These are phyloP conservation scores for Pachypanchax playfairii DNA, from an alignment of 2,113 vertebrate species.

Conservation along the genomic window DNA sequence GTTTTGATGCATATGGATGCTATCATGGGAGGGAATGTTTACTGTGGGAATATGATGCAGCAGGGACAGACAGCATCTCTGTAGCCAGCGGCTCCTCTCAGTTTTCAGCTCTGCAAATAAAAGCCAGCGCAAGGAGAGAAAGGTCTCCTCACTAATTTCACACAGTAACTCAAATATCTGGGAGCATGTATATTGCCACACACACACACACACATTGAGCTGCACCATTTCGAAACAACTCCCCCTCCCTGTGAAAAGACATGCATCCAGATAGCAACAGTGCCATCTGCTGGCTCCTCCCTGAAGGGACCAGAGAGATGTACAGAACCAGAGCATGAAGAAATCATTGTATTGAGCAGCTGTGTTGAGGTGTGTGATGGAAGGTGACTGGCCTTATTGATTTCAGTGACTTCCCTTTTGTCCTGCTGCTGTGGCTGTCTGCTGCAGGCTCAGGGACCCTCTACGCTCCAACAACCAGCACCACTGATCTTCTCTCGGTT, in stretches of 20 bases:
- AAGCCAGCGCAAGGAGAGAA: slow-evolving; percentile 11
- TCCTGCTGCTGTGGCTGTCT: slow-evolving; percentile 6
- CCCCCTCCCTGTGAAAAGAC: neutral
- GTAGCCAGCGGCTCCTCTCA: slow-evolving; percentile 21
- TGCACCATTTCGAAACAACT: neutral
- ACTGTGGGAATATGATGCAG: slow-evolving; percentile 13
- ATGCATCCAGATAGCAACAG: slow-evolving; percentile 53
- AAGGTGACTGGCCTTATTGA: slow-evolving; percentile 30
- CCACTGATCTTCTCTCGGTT: slow-evolving; percentile 42
- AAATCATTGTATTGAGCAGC: slow-evolving; percentile 7
- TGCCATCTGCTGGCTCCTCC: slow-evolving; percentile 60
- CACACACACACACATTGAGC: slow-evolving; percentile 1
- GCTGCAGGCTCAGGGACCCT: slow-evolving; percentile 13
- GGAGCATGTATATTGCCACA: neutral
- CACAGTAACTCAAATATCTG: slow-evolving; percentile 11
- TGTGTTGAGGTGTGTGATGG: slow-evolving; percentile 18
- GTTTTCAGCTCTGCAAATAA: slow-evolving; percentile 17
- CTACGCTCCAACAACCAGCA: slow-evolving; percentile 33
- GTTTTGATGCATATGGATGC: slow-evolving; percentile 2
- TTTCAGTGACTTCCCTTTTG: slow-evolving; percentile 5
- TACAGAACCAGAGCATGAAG: slow-evolving; percentile 4
- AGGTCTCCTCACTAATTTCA: slow-evolving; percentile 19
- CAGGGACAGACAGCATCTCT: slow-evolving; percentile 8
- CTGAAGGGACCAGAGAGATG: neutral
- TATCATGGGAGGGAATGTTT: slow-evolving; percentile 3